Evolutionary conservation across 1,140 invertebrate species (phyloP).

Genomic region (Antheraea mylitta): DNA sequence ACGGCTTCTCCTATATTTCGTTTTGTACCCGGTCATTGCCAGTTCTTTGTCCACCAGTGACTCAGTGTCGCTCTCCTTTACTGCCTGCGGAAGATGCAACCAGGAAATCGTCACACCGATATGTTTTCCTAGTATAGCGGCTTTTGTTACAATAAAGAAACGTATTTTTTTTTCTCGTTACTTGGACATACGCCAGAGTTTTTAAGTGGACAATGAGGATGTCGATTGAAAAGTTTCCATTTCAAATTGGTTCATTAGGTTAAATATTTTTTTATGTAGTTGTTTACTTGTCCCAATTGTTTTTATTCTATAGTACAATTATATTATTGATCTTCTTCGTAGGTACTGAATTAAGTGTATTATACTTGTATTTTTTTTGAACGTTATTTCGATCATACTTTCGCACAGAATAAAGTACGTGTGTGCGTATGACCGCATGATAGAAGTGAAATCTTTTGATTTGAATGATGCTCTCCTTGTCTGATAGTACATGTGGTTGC

Average conservation of each 20-base stretch:
- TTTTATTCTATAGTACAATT: too few species aligned
- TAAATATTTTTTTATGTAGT: constrained; percentile 9
- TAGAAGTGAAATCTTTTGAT: too few species aligned
- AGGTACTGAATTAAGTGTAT: too few species aligned
- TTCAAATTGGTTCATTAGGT: constrained; percentile 22
- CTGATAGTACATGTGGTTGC: too few species aligned
- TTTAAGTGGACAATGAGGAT: constrained; percentile 1
- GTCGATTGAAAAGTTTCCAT: constrained; percentile 10
- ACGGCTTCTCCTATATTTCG: constrained; percentile 39
- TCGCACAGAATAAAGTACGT: too few species aligned
- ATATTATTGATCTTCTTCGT: too few species aligned
- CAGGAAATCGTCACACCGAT: constrained; percentile 44
- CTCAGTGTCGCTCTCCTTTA: constrained; percentile 30
- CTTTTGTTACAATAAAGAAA: constrained; percentile 32
- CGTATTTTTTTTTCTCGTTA: too few species aligned
- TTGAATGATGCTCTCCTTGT: too few species aligned
- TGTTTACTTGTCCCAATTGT: too few species aligned
- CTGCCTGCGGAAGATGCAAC: constrained; percentile 36
- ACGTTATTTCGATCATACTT: too few species aligned
- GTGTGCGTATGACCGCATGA: too few species aligned
- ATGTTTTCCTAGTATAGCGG: constrained; percentile 45
- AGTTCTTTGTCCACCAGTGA: constrained; percentile 47
- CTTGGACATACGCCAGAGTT: constrained; percentile 15
- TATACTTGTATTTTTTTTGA: too few species aligned
- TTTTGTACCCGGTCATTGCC: constrained; percentile 41